Conservation (phyloP, 2,797 vertebrate genomes). For the Tinamus major region DNA sequence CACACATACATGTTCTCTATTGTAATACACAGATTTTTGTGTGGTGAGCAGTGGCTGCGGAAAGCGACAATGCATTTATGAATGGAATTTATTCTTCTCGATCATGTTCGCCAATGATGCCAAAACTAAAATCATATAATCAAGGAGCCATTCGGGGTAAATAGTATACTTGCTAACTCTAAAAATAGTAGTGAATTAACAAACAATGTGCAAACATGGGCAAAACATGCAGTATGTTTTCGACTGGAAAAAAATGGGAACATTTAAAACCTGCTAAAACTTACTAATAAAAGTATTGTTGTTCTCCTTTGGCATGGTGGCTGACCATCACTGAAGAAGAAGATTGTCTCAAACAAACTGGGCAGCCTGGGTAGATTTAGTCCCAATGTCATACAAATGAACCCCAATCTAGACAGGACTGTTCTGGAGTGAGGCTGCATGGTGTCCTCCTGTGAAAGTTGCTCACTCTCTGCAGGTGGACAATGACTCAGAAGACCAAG, state of each 20-base stretch:
- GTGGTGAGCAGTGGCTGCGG: neutral
- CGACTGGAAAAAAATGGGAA: neutral
- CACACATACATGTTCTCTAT: neutral
- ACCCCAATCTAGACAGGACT: neutral
- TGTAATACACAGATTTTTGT: neutral
- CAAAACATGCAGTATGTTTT: neutral
- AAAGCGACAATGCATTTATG: neutral
- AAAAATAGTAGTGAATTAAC: neutral
- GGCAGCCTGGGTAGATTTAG: neutral
- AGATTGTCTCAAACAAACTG: neutral
- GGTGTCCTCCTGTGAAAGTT: neutral
- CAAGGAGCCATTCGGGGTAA: neutral
- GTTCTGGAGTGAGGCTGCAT: neutral
- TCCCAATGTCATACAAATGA: accelerated
- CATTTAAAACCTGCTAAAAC: neutral
- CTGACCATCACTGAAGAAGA: neutral
- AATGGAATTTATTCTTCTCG: neutral
- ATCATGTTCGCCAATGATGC: neutral
- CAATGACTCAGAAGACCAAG: neutral
- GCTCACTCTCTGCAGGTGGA: neutral
- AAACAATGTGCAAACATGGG: neutral
- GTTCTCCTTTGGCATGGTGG: neutral
- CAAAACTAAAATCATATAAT: neutral
- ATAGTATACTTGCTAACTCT: neutral
- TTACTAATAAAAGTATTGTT: too few relatives aligned